Percentiles rank a stretch among this genome's conserved stretches.
Evolutionary conservation across 1,140 invertebrate species (phyloP).

Genomic region (Daktulosphaira vitifoliae): DNA sequence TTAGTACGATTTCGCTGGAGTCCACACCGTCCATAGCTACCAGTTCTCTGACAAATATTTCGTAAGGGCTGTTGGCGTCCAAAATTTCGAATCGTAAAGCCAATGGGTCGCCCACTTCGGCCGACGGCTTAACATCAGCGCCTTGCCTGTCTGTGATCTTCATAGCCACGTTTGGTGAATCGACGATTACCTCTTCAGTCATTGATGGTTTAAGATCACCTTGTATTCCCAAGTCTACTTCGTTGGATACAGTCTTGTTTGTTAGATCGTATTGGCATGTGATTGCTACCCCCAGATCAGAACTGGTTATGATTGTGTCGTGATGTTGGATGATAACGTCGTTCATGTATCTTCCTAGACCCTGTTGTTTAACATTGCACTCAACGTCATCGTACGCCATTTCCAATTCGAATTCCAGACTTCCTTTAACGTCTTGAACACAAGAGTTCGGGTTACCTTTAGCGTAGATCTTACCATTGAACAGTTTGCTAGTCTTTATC

Average conservation of each 20-base stretch:
- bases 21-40: constrained; percentile 90
- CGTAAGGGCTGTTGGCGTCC: constrained; percentile 83
- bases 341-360: constrained; percentile 73
- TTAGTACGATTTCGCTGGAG: constrained; percentile 81
- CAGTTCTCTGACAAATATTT: constrained; percentile 87
- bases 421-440: constrained; percentile 72
- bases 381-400: constrained; percentile 88
- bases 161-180: constrained; percentile 89
- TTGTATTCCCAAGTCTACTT: constrained; percentile 78
- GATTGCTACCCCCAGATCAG: constrained; percentile 81
- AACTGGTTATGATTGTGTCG: constrained; percentile 88
- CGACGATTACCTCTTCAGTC: constrained; percentile 69
- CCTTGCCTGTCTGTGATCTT: constrained; percentile 79
- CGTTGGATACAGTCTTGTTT: constrained; percentile 87
- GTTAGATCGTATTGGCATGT: constrained; percentile 89
- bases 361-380: constrained; percentile 78
- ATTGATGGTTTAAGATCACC: constrained; percentile 69
- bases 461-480: constrained; percentile 89
- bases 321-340: constrained; percentile 90
- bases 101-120: constrained; percentile 81
- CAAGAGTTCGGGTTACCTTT: constrained; percentile 87
- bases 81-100: constrained; percentile 85
- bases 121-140: constrained; percentile 67
- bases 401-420: constrained; percentile 74
- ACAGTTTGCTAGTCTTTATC: constrained; percentile 83